Base-by-base conservation (phyloP, 2,888 invertebrate genomes). In the Macrosoma leucophasiata region DNA sequence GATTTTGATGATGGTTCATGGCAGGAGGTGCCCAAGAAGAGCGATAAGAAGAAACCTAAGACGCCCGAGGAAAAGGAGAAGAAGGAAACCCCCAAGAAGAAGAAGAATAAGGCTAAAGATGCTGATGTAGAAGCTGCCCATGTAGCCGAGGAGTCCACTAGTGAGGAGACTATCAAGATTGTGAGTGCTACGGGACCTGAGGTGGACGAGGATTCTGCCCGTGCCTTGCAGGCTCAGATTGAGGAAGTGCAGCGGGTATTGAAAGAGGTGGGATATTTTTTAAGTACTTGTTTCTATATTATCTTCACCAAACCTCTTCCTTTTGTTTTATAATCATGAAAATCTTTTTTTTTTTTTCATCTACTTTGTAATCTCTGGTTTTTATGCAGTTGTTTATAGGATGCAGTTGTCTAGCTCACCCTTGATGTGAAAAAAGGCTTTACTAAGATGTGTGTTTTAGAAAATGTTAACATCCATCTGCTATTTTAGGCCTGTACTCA, bases 1-100 rank as follows among this genome's bases (percentile, higher is more conserved):
- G 91, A 91, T 54, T 91, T 87, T 70, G 91, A 91, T 68, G 91
- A 91, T 51, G 91, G 90, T 24, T 87, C 89, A 29, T 93, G 93
- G 93, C 89, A 92, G 76, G 87, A 86, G 49, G 89, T 91, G 48
- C 77, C 90, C 41, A 86, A 90, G 56, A 84, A 90, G 67, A 86
- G 89, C 55, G 92, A 92, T 41, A 92, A 91, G 65, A 92, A 92
- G 62, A 88, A 87, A 50, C 85, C 87, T 37, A 91, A 90, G 70
- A 58, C 62, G 23, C 86, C 87, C 37, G 87, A 88, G 30, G 87
- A 88, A 29, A 81, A 76, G 22, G 81, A 86, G 35, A 85, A 85
- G 46, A 48, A 86, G 71, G 39, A 41, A 12, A 56, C 50, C 29
- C 76, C 71, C 26, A 7, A 5, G 34, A 86, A 86, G 47, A 84